Base-by-base conservation (phyloP, 2,113 vertebrate species). In the Tympanuchus pallidicinctus region DNA sequence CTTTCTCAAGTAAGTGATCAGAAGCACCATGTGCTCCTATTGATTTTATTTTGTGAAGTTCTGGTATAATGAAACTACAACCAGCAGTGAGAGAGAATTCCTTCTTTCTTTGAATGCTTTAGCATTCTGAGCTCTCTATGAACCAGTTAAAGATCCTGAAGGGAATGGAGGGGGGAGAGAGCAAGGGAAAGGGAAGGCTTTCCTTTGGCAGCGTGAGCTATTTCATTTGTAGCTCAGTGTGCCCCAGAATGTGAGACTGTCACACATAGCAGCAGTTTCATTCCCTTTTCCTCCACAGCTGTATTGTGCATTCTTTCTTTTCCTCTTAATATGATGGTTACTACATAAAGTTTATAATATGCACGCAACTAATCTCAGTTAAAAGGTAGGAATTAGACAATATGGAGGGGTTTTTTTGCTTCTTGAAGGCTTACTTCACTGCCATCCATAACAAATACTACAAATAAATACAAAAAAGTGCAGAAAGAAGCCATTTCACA, bases 111-210 rank as follows among this genome's bases (percentile, higher is more conserved):
- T 63, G 13, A 21, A 8, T 2, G 18, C 28, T 65, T 42, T n/a
- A 67, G 36, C 27, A 6, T 21, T 13, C 0, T 0, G 27, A 15
- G 20, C 19, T 56, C 60, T 28, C 52, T 13, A 3, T 0, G 1
- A 15, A 22, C 30, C 47, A 56, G 32, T 75, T 75, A 40, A 27
- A 32, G 21, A 14, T 64, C 25, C 19, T 43, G 18, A 36, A 61
- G 13, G 47, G 16, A 25, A 42, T 10, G 0, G 0, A 65, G 32
- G 27, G 3, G 8, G 6, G 19, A 48, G 13, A 36, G 30, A 47
- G 24, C 12, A 52, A 43, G 25, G 43, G 22, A 56, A n/a, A 71
- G 38, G 25, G 30, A 34, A 75, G 30, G 25, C 17, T 48, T 40
- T 61, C 47, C 52, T 47, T 2, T 3, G 40, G 40, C 45, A 63